Evolutionary conservation across 2,113 vertebrate species (phyloP), one percentile per base, ranked within the genome.

Genomic region (Equus przewalskii): DNA sequence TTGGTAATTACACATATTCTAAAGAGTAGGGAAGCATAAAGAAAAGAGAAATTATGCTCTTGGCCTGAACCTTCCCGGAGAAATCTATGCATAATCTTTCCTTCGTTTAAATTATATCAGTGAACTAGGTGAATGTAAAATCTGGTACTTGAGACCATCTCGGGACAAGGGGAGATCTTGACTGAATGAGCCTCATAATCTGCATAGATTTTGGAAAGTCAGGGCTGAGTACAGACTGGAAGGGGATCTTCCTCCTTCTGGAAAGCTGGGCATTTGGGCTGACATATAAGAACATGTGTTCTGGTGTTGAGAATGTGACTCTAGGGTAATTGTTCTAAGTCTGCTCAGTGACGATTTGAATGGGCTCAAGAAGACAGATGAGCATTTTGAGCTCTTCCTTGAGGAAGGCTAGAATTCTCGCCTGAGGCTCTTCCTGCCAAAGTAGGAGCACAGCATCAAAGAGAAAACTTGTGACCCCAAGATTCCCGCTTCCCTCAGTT

Each of bases 21-120:
- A 36, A 92, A 89, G 36, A 49, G 12, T 70, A 79, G 4, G 8
- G 72, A 70, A 78, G 24, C 19, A 64, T 41, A 62, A 85, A 72
- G 21, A 64, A 91, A 91, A 9, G 56, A 26, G 49, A 92, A 75
- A 65, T 79, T 64, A 36, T 16, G 19, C 10, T 92, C 33, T 46
- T 75, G 67, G 78, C 28, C 24, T 96, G 33, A 75, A 54, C 12
- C 36, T 73, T 96, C 62, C 44, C 49, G 30, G 41, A 91, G 21
- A 89, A 97, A 64, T n/a, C 1, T 67, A 75, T 21, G 18, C 56
- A 28, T 72, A 58, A 51, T 6, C 18, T 4, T 60, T 94, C 41
- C 65, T 72, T 85, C 46, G 36, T n/a, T 93, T 97, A 93, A 85
- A 72, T 94, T 62, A 72, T 7, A 30, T 28, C 51, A 49, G 30